A percentile compares a stretch with the other conserved stretches of the same genome.
These are phyloP conservation scores for Pyrgus malvae DNA, from an alignment of 2,888 invertebrate genomes.

Conservation along the genomic window DNA sequence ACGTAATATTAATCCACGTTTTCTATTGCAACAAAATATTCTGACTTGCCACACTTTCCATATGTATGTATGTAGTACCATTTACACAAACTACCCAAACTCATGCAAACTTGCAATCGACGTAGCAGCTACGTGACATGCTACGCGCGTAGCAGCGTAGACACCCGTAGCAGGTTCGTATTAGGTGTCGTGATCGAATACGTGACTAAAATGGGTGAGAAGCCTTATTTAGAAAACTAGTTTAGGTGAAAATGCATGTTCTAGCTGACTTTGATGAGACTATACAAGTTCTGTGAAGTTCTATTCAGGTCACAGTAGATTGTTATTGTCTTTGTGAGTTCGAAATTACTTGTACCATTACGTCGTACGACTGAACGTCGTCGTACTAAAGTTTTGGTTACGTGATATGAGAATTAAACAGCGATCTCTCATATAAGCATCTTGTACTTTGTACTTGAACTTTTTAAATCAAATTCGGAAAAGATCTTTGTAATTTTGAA, in stretches of 20 bases:
- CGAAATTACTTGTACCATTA: not conserved
- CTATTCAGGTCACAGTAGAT: not conserved
- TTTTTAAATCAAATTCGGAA: too few relatives aligned
- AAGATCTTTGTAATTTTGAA: too few relatives aligned
- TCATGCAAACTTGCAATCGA: slow-evolving; percentile 1
- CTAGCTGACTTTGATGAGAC: not conserved
- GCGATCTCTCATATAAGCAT: too few relatives aligned
- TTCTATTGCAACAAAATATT: not conserved
- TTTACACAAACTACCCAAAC: not conserved
- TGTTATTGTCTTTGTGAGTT: not conserved
- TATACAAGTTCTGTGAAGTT: not conserved
- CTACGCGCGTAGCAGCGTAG: slow-evolving; percentile 23
- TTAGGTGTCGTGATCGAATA: slow-evolving; percentile 16
- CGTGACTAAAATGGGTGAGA: slow-evolving; percentile 15
- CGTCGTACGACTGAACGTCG: too few relatives aligned
- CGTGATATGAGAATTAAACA: too few relatives aligned
- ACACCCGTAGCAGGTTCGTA: slow-evolving; percentile 13
- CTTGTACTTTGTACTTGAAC: too few relatives aligned
- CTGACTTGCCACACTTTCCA: too few relatives aligned
- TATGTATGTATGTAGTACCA: not conserved
- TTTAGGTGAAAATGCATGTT: not conserved
- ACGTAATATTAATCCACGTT: not conserved
- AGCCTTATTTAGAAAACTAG: not conserved
- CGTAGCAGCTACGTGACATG: slow-evolving; percentile 11
- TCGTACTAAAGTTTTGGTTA: too few relatives aligned